Evolutionary conservation across 2,113 vertebrate genomes (phyloP), one percentile per base, ranked within the genome.

Genomic region (Tragelaphus buxtoni): DNA sequence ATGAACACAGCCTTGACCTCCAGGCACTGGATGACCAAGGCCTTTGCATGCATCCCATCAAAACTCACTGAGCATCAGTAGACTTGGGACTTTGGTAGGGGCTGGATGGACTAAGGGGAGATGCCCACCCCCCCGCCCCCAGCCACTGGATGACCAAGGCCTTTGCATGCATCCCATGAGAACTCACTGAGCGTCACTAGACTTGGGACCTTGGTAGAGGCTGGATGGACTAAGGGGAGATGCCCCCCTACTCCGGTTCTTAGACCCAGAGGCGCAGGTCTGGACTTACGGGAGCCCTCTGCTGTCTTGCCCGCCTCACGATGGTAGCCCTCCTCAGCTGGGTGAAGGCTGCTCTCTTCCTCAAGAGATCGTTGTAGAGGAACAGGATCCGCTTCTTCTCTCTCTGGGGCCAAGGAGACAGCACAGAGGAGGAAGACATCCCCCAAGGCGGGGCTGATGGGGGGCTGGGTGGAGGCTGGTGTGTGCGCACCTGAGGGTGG

Each of bases 341-440:
- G 2, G 98, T 7, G 32, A 98, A 99, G 13, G 93, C 96, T 6
- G 96, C 97, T 20, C 98, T 97, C 87, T 98, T 98, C 56, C 97
- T 98, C 58, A 99, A 69, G 69, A 99, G 97, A 10, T 99, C 99
- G 55, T 99, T 99, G 98, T 99, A 99, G 49, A 99, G 97, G 96
- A 99, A 99, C 56, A 99, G 94, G 74, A 98, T 84, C 0, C 99
- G 97, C 63, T 84, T 98, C 98, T 99, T 99, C 98, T 99, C 99
- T 90, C 99, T 96, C 99, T 99, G 97, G 4, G 35, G 0, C 35
- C 28, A 2, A 55, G 72, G 76, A 81, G 47, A 81, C 49, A 81
- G 77, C 2, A 81, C 32, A 81, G 49, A 88, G 26, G 32, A 42
- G 86, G 35, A 35, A 22, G 42, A 24, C n/a, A 4, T 16, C 20